Base-by-base conservation (phyloP, 2,888 invertebrate genomes). In the Mimas tiliae region DNA sequence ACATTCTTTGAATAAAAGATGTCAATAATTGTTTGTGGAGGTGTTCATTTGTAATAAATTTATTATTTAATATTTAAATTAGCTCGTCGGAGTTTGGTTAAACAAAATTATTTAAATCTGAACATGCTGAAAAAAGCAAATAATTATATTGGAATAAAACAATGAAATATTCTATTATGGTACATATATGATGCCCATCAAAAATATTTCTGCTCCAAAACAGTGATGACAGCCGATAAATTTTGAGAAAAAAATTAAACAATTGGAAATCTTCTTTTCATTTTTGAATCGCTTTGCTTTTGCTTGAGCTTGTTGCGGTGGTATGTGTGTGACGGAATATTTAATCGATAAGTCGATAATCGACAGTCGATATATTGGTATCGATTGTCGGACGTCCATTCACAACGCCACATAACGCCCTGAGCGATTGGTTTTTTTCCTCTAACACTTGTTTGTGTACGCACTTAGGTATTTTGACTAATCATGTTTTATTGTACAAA, bases 381-480 rank as follows among this genome's bases (percentile, higher is more conserved):
- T 64, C 52, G 52, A 63, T 27, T 45, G 45, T 66, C 63, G 52
- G 63, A 67, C 53, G 71, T 78, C 76, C 81, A 78, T 82, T 78
- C 84, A 81, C 77, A 72, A 76, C 78, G 81, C 83, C 83, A 81
- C 78, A 83, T 91, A 90, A 90, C 82, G 82, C 82, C 82, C 87
- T 87, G 72, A 89, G 91, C 91, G 87, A 88, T 80, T 89, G 84
- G 81, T 86, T 89, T 84, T n/a, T 86, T 87, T 88, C 88, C 88
- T 87, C 90, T 93, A 93, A 93, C 91, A 91, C 93, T 91, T 92
- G 91, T 91, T 89, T 93, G 91, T 93, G 90, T 91, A 84, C 74
- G 80, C 83, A 78, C 75, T 76, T 87, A 87, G 86, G 83, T 81
- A 83, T 82, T 70, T 79, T 89, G 86, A 91, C 92, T 92, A 92